Evolutionary conservation across 2,888 invertebrate genomes (phyloP).

Genomic region (Tipula unca): DNA sequence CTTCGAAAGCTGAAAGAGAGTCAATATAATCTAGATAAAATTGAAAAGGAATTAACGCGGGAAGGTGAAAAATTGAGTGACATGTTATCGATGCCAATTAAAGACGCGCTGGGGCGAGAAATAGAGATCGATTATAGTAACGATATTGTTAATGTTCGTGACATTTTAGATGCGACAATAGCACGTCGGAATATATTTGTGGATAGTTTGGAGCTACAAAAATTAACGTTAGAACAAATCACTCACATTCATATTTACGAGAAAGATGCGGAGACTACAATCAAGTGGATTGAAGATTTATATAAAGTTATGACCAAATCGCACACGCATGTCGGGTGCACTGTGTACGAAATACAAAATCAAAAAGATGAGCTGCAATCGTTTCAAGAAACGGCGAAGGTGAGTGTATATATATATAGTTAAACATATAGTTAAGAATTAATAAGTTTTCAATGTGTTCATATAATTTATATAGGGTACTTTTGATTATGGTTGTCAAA

Average conservation of each 20-base stretch:
- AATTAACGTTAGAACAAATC: conserved; percentile 68
- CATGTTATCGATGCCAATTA: conserved; percentile 67
- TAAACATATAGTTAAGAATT: background rate
- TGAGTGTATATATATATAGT: conserved; percentile 36
- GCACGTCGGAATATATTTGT: conserved; percentile 62
- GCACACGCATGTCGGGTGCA: conserved; percentile 65
- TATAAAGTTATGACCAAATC: conserved; percentile 59
- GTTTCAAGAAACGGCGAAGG: conserved; percentile 71
- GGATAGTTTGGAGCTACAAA: conserved; percentile 67
- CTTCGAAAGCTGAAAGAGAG: conserved; percentile 52
- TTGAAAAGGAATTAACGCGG: conserved; percentile 58
- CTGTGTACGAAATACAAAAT: conserved; percentile 60
- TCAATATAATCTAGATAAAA: conserved; percentile 51
- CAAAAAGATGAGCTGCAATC: conserved; percentile 67
- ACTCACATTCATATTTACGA: conserved; percentile 68
- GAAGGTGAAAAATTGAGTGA: conserved; percentile 72
- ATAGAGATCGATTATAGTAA: conserved; percentile 59
- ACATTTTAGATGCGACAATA: conserved; percentile 59
- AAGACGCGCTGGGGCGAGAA: conserved; percentile 65
- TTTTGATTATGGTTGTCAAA: conserved; percentile 71
- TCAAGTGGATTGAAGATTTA: conserved; percentile 68
- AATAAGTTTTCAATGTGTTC: background rate
- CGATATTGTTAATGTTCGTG: conserved; percentile 63
- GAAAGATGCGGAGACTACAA: conserved; percentile 64
- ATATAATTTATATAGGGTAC: conserved; percentile 50